Percentiles rank a stretch among this genome's conserved stretches.
These are phyloP conservation scores for Nomada fabriciana DNA, from an alignment of 2,888 invertebrate species.

Conservation along the genomic window DNA sequence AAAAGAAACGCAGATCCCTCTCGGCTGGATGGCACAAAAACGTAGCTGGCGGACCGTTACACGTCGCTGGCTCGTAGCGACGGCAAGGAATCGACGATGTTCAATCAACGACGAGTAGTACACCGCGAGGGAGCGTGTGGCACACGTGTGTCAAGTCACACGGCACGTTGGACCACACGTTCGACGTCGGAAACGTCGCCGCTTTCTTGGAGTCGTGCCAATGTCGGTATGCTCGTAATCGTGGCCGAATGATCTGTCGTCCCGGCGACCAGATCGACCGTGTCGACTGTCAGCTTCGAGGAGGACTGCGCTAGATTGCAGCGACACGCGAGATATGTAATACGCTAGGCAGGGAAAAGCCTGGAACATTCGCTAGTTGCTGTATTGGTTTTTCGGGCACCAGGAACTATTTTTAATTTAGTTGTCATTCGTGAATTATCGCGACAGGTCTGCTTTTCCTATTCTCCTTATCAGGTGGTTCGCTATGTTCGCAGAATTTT, in stretches of 20 bases:
- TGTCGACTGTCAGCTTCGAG: slow-evolving; percentile 39
- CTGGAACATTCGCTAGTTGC: too few species aligned
- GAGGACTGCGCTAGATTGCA: slow-evolving; percentile 31
- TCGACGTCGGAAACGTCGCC: slow-evolving; percentile 46
- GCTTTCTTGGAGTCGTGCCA: slow-evolving; percentile 46
- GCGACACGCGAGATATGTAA: neutral
- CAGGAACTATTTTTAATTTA: too few species aligned
- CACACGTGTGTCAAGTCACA: slow-evolving; percentile 61
- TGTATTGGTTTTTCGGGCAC: too few species aligned
- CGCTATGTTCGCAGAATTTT: too few species aligned
- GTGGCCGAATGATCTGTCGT: slow-evolving; percentile 61
- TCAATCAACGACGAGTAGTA: slow-evolving; percentile 43
- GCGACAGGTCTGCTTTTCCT: neutral
- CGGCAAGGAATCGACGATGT: slow-evolving; percentile 50
- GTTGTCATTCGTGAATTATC: too few species aligned
- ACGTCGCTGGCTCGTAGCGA: slow-evolving; percentile 34
- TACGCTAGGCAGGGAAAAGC: too few species aligned
- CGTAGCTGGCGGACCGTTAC: slow-evolving; percentile 58
- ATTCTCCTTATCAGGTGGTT: too few species aligned
- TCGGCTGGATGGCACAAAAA: slow-evolving; percentile 43
- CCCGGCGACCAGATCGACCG: slow-evolving; percentile 42
- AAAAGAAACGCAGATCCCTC: slow-evolving; percentile 28
- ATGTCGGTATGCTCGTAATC: slow-evolving; percentile 59
- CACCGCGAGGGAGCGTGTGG: slow-evolving; percentile 24
- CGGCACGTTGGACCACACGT: slow-evolving; percentile 58